A percentile compares a stretch with the other conserved stretches of the same genome.
Conservation (phyloP, 2,797 vertebrate genomes). For the Thaleichthys pacificus region DNA sequence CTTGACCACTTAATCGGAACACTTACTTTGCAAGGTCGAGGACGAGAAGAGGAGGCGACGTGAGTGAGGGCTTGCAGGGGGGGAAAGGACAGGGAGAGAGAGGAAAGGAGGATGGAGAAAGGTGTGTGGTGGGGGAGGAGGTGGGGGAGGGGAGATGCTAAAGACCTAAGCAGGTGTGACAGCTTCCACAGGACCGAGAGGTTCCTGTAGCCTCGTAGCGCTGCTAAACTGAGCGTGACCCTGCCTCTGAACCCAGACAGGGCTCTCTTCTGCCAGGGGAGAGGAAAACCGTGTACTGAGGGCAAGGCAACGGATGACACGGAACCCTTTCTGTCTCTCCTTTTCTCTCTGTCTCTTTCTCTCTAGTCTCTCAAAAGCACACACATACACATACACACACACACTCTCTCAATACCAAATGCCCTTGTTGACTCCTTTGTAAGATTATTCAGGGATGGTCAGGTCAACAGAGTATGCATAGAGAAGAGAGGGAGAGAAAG, state of each 20-base stretch:
- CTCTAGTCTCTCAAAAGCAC: background rate
- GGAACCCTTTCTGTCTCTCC: conserved; percentile 23
- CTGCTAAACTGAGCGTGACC: conserved; percentile 71
- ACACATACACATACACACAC: conserved; percentile 33
- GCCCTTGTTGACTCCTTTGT: conserved; percentile 65
- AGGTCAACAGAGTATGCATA: conserved; percentile 59
- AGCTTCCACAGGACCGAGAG: conserved; percentile 68
- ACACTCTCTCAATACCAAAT: conserved; percentile 57
- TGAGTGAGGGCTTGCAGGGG: background rate
- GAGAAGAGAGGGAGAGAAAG: conserved; percentile 11
- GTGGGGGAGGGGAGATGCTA: conserved; percentile 40
- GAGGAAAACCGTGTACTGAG: conserved; percentile 45
- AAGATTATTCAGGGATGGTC: conserved; percentile 47
- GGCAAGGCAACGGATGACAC: conserved; percentile 20
- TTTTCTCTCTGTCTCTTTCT: conserved; percentile 19
- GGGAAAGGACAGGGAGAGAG: background rate
- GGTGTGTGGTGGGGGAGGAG: conserved; percentile 1
- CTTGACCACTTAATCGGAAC: background rate
- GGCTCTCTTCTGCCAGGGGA: conserved; percentile 20
- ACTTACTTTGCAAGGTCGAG: background rate
- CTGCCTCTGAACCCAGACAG: conserved; percentile 53
- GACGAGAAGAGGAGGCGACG: background rate
- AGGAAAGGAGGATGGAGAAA: conserved; percentile 16
- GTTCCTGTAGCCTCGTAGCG: conserved; percentile 60
- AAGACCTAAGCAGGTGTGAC: conserved; percentile 75